Conservation (phyloP, 35 echinoderm and acorn worm genomes). For the Acanthaster planci region DNA sequence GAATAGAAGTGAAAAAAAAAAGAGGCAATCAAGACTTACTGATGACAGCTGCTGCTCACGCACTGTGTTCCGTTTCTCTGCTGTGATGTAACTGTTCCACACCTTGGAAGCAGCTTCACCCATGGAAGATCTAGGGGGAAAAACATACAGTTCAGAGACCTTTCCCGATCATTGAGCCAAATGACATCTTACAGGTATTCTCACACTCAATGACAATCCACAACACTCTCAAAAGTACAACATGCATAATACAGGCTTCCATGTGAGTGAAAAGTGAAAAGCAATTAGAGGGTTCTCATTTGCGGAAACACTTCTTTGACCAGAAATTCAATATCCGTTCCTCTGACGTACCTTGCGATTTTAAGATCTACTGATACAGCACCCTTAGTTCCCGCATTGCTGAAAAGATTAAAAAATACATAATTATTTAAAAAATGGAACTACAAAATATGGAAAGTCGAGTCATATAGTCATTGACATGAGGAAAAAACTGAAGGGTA, state of each 20-base stretch:
- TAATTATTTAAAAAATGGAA: no score
- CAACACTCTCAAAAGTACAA: no score
- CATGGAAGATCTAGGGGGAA: conserved; percentile 64
- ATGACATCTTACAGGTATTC: no score
- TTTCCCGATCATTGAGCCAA: no score
- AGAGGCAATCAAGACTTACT: conserved; percentile 47
- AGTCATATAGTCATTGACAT: no score
- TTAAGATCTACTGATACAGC: conserved; percentile 74
- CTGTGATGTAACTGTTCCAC: conserved; percentile 77
- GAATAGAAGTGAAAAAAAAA: not conserved
- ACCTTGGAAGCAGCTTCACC: conserved; percentile 75
- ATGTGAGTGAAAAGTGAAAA: no score
- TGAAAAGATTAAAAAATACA: conserved; percentile 41
- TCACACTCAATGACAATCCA: no score
- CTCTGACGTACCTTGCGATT: conserved; percentile 73
- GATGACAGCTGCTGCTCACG: conserved; percentile 66
- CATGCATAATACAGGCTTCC: no score
- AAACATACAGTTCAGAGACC: no score
- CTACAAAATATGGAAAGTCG: not conserved
- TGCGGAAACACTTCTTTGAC: not conserved
- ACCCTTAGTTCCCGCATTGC: conserved; percentile 78
- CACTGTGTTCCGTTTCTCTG: conserved; percentile 74
- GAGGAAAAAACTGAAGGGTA: not conserved
- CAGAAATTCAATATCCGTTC: not conserved
- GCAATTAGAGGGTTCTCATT: no score